Conservation (phyloP, 2,888 invertebrate genomes). For the Marronus borbonicus region DNA sequence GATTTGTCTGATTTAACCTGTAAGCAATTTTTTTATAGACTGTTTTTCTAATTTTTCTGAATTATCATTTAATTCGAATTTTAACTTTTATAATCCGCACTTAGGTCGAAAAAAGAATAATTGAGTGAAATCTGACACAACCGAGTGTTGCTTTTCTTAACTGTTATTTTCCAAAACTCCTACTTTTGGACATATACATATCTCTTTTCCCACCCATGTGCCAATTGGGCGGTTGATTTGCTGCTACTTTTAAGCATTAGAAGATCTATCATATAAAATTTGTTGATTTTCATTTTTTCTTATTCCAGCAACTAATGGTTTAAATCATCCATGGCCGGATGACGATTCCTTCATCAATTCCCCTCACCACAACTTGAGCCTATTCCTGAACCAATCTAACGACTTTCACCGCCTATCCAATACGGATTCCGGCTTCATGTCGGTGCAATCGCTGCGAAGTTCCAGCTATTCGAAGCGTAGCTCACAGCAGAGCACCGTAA, state of each 20-base stretch:
- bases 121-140: too few species aligned
- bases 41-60: neutral
- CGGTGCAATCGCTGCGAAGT: constrained; percentile 77
- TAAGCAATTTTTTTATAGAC: constrained; percentile 33
- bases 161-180: too few species aligned
- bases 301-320: constrained; percentile 49
- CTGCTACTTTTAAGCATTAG: too few species aligned
- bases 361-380: constrained; percentile 36
- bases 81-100: too few species aligned
- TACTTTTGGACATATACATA: too few species aligned
- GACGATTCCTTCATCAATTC: constrained; percentile 52
- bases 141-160: too few species aligned
- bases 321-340: constrained; percentile 49
- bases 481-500: constrained; percentile 75
- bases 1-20: constrained; percentile 66
- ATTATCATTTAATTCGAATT: too few species aligned
- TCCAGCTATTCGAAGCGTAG: constrained; percentile 76
- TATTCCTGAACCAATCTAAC: constrained; percentile 60
- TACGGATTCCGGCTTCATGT: constrained; percentile 76
- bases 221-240: too few species aligned
- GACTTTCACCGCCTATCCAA: constrained; percentile 66
- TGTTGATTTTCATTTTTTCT: neutral
- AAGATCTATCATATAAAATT: too few species aligned
- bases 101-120: too few species aligned
- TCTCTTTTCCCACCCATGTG: too few species aligned